phyloP scores from a whole-genome alignment of 2,888 invertebrate species.

The Macrosiphum euphorbiae region DNA sequence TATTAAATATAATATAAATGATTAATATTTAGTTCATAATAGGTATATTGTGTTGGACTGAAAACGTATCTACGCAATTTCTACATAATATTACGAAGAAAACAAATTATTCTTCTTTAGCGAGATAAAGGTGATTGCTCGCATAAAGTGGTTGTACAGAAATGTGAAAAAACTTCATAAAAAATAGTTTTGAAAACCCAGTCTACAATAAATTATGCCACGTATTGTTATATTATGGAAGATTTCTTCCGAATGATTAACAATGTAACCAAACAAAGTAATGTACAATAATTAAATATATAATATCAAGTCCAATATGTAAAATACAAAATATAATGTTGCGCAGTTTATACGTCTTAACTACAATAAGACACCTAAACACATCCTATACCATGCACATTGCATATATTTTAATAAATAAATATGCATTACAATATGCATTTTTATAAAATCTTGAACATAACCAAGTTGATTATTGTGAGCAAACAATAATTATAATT shows the following conservation, averaged over 20 bases:
- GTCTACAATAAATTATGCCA: neutral
- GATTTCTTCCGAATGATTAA: neutral
- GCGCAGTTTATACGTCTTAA: neutral
- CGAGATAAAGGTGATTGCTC: neutral
- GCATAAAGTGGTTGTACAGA: neutral
- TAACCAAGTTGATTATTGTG: neutral
- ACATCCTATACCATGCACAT: neutral
- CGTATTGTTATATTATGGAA: neutral
- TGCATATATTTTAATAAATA: neutral
- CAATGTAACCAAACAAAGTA: neutral
- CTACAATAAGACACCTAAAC: neutral
- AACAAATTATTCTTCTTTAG: neutral
- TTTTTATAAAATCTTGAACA: neutral
- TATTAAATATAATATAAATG: neutral
- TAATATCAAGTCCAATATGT: neutral
- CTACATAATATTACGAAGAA: neutral
- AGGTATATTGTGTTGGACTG: neutral
- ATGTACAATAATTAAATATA: neutral
- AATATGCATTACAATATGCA: neutral
- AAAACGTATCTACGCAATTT: neutral
- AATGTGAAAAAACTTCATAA: neutral
- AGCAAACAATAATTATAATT: neutral
- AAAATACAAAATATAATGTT: neutral
- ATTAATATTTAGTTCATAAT: neutral
- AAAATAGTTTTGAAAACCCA: neutral